phyloP scores from a whole-genome alignment of 1,140 invertebrate genomes.

The Nasonia vitripennis region DNA sequence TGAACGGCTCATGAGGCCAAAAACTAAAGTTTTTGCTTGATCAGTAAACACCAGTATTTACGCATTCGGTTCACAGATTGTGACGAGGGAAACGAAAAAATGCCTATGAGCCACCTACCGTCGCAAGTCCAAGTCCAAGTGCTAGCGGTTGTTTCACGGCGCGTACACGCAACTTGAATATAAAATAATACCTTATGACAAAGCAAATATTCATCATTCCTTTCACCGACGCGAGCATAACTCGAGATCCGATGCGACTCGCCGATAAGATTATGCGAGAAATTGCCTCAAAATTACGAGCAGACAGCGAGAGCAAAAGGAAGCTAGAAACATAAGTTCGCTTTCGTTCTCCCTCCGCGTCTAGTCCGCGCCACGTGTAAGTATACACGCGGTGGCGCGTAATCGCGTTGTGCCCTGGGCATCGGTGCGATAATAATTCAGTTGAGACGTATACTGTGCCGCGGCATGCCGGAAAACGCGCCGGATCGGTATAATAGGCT shows the following conservation, averaged over 20 bases:
- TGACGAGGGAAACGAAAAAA: too few relatives aligned
- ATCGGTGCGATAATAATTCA: constrained; percentile 18
- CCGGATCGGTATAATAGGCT: background rate
- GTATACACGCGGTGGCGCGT: background rate
- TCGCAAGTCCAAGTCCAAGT: too few relatives aligned
- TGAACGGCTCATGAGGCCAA: too few relatives aligned
- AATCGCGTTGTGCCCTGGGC: constrained; percentile 8
- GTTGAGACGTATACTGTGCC: background rate
- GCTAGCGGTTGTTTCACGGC: too few relatives aligned
- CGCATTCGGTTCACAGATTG: too few relatives aligned
- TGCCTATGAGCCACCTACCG: too few relatives aligned
- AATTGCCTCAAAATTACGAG: background rate
- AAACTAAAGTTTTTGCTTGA: too few relatives aligned
- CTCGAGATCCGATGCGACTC: background rate
- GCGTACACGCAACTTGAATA: too few relatives aligned
- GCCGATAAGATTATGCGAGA: background rate
- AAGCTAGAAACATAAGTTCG: background rate
- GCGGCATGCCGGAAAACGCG: background rate
- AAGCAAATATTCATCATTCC: too few relatives aligned
- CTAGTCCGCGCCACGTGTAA: background rate
- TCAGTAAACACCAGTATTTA: too few relatives aligned
- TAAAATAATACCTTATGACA: too few relatives aligned
- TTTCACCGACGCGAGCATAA: too few relatives aligned
- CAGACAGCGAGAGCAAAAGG: background rate
- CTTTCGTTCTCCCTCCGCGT: constrained; percentile 9